Conservation (phyloP, 1,140 invertebrate genomes). For the Drosophila lacteicornis region DNA sequence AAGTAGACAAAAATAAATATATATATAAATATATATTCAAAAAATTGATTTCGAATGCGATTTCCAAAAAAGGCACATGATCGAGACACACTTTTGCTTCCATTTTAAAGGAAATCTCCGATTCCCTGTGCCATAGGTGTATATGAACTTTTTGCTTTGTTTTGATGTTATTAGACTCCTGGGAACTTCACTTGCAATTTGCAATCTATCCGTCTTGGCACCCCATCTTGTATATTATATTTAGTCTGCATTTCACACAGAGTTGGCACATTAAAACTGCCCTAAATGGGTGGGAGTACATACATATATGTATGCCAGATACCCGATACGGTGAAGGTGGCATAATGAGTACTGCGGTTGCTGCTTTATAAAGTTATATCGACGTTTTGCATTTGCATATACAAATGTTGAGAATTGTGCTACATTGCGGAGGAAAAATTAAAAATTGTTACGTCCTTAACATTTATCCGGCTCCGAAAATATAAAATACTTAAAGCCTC, state of each 20-base stretch:
- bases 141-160: constrained; percentile 11
- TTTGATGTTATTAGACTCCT: constrained; percentile 67
- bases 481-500: too few species aligned
- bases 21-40: too few species aligned
- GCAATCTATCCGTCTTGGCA: constrained; percentile 53
- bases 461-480: too few species aligned
- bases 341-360: constrained; percentile 50
- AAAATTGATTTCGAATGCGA: too few species aligned
- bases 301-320: not conserved
- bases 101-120: constrained; percentile 22
- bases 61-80: not conserved
- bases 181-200: constrained; percentile 70
- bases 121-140: not conserved
- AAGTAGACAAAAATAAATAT: too few species aligned
- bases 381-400: constrained; percentile 62
- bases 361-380: constrained; percentile 28
- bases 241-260: constrained; percentile 52
- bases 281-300: constrained; percentile 12
- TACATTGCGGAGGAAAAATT: constrained; percentile 10
- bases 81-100: too few species aligned
- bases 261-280: constrained; percentile 58
- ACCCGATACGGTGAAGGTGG: constrained; percentile 16
- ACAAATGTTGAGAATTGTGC: constrained; percentile 27
- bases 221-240: constrained; percentile 46
- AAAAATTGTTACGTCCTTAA: constrained; percentile 19